Evolutionary conservation across 2,797 vertebrate genomes (phyloP).

Genomic region (Morelia viridis): DNA sequence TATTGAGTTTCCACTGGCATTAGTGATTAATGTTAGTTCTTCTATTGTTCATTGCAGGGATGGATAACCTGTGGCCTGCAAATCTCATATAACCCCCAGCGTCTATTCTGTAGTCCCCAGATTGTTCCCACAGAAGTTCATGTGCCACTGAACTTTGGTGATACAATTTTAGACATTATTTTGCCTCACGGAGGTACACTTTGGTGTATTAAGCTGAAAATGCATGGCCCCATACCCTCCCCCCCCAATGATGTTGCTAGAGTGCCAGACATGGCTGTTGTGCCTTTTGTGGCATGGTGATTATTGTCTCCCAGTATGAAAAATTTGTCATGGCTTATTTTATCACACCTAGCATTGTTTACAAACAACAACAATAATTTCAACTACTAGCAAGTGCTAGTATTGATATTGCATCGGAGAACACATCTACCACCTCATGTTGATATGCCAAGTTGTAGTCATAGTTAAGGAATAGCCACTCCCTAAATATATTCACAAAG

Average conservation of each 20-base stretch:
- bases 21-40: neutral
- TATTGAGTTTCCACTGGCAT: neutral
- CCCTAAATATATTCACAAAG: neutral
- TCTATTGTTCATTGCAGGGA: neutral
- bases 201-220: neutral
- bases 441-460: neutral
- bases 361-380: neutral
- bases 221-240: neutral
- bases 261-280: neutral
- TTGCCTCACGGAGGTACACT: neutral
- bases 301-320: neutral
- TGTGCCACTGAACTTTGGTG: neutral
- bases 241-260: neutral
- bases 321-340: neutral
- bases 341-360: neutral
- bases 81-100: neutral
- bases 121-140: neutral
- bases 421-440: neutral
- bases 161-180: neutral
- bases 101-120: neutral
- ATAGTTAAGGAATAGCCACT: neutral
- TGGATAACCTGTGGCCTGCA: neutral
- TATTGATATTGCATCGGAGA: neutral
- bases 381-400: neutral
- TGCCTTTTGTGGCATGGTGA: neutral